Evolutionary conservation across 2,888 invertebrate genomes (phyloP), one percentile per base, ranked within the genome.

Genomic region (Synergus japonicus): DNA sequence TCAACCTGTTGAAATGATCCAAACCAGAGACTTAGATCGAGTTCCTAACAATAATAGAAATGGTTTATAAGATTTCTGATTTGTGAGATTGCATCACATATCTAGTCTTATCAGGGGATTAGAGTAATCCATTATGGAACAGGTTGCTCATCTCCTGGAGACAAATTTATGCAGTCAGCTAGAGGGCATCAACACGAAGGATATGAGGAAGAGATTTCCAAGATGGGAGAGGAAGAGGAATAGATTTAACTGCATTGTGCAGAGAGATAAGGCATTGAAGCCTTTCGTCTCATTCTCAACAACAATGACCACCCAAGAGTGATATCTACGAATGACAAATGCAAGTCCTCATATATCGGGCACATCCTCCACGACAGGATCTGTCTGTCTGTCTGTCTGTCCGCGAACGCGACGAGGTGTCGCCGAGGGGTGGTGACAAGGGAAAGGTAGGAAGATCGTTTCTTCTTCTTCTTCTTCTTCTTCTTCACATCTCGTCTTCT

Each of bases 281-380:
- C 84, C 87, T 86, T 85, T 85, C 83, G 82, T 85, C 86, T 84
- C 83, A 78, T 76, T 79, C 67, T 60, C 69, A 69, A 77, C 77
- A 86, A 87, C 87, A 88, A 88, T 87, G 90, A 87, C 90, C 90
- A 91, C 90, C 89, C 90, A 88, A 83, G 78, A 86, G 54, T 73
- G 10, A 9, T 73, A 87, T 85, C 86, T 84, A 87, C 87, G 88
- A 90, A 90, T 89, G 91, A 90, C 89, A 91, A 90, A 91, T 89
- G 87, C 88, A 85, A 82, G 83, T 78, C 83, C 76, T 79, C 67
- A 18, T 80, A 81, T 83, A 83, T 79, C 85, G 83, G 76, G 80
- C 83, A 82, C 82, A 67, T 85, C 83, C 82, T 81, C 79, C 83
- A 78, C 78, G 77, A 80, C 67, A 67, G 83, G 83, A 84, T 82